A percentile compares a stretch with the other conserved stretches of the same genome.
phyloP scores from a whole-genome alignment of 2,797 vertebrate genomes.

The Amazonetta brasiliensis region DNA sequence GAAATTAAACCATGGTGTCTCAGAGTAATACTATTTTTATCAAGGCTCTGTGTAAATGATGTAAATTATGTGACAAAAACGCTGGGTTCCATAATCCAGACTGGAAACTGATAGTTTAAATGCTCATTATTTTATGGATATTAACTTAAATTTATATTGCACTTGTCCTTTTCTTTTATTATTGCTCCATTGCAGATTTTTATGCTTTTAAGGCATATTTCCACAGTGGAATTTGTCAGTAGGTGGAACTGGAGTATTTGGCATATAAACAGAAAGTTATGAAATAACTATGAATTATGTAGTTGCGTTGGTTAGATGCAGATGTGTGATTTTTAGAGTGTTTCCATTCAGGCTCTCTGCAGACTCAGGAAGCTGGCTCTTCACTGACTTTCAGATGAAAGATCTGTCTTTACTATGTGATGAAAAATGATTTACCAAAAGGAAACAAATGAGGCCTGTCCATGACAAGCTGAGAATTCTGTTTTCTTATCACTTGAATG shows the following conservation, averaged over 20 bases:
- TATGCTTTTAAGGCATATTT: not conserved
- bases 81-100: not conserved
- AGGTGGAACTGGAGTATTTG: not conserved
- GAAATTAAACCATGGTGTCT: not conserved
- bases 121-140: not conserved
- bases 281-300: not conserved
- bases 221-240: not conserved
- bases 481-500: conserved; percentile 37
- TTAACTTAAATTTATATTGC: not conserved
- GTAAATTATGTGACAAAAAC: not conserved
- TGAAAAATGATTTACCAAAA: conserved; percentile 60
- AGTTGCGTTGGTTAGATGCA: not conserved
- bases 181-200: not conserved
- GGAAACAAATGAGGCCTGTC: conserved; percentile 49
- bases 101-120: not conserved
- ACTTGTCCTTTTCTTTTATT: not conserved
- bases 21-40: not conserved
- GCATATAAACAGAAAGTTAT: not conserved
- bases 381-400: conserved; percentile 51
- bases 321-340: not conserved
- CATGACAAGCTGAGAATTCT: conserved; percentile 50
- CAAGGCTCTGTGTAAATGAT: not conserved
- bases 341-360: not conserved
- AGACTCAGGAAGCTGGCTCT: conserved; percentile 24
- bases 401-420: conserved; percentile 51